Percentiles rank a stretch among this genome's conserved stretches.
phyloP scores from a whole-genome alignment of 2,888 invertebrate genomes.

The Chelonus formosanus region DNA sequence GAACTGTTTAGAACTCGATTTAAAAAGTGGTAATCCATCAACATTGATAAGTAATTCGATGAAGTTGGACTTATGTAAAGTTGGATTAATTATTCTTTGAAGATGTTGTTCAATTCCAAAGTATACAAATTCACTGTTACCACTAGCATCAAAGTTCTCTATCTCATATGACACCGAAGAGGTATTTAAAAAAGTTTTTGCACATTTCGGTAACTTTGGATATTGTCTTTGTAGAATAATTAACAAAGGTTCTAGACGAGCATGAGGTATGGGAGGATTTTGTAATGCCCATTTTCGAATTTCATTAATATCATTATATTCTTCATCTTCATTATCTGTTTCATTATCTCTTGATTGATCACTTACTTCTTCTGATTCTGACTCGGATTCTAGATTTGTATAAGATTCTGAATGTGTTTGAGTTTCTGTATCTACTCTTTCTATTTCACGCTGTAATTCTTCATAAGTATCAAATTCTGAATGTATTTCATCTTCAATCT shows the following conservation, averaged over 20 bases:
- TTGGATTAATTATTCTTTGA: neutral
- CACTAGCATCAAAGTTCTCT: neutral
- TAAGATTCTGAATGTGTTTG: too few species aligned
- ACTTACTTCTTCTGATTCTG: too few species aligned
- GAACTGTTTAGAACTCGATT: conserved; percentile 29
- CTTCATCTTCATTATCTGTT: neutral
- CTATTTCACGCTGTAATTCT: too few species aligned
- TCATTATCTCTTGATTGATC: too few species aligned
- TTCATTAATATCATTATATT: neutral
- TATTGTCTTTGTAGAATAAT: neutral
- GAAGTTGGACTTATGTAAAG: neutral
- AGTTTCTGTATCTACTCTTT: too few species aligned
- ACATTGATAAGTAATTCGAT: conserved; percentile 11
- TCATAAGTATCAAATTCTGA: too few species aligned
- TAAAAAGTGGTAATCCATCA: conserved; percentile 34
- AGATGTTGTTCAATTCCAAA: neutral
- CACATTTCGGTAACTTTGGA: neutral
- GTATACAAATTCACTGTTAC: neutral
- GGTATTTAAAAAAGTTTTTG: neutral
- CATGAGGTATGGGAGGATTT: neutral
- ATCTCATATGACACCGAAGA: neutral
- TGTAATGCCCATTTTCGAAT: neutral
- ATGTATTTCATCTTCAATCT: too few species aligned
- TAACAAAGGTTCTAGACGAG: neutral
- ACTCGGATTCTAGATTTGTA: too few species aligned